Evolutionary conservation across 1,140 invertebrate species (phyloP), one percentile per base, ranked within the genome.

Genomic region (Rhagoletis pomonella): DNA sequence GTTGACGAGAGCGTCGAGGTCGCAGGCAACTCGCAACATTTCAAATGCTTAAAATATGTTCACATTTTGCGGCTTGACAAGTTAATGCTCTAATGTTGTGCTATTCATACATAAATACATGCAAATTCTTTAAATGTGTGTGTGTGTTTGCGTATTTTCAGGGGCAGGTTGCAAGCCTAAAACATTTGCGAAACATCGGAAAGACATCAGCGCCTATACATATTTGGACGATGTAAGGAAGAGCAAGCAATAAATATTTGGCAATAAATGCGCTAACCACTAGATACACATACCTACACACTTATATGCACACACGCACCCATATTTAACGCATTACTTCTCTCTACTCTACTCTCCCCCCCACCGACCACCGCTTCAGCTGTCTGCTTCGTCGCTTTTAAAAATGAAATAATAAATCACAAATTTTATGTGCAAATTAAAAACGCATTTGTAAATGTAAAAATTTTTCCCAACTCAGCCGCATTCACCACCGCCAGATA

Each of bases 1-100:
- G 10, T 5, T 10, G 50, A 10, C 29, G 29, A 29, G 29, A 29
- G 29, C 29, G 64, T 65, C 29, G 42, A 47, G 67, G 2, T 14
- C 67, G 67, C 19, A 39, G 29, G 64, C 64, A 73, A 73, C 67
- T 73, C 44, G 67, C 67, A 73, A 65, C 67, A 84, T 65, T 87
- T 88, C 89, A 92, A 92, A 92, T 91, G 89, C 88, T 89, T 88
- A 89, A 92, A 92, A 92, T 92, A 92, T 92, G 91, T 92, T 92
- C 90, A 89, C 89, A 90, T 92, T 91, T 90, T 88, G 59, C 69
- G 87, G 89, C 89, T 91, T 92, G 91, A 92, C 91, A 92, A 91
- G 90, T 92, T 91, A 92, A 92, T 92, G 91, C 91, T 89, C 88
- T 87, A 58, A 39, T 62, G 58, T 29, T 55, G 59, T 62, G 55